Conservation (phyloP, 2,888 invertebrate species). For the Hymenopus coronatus region DNA sequence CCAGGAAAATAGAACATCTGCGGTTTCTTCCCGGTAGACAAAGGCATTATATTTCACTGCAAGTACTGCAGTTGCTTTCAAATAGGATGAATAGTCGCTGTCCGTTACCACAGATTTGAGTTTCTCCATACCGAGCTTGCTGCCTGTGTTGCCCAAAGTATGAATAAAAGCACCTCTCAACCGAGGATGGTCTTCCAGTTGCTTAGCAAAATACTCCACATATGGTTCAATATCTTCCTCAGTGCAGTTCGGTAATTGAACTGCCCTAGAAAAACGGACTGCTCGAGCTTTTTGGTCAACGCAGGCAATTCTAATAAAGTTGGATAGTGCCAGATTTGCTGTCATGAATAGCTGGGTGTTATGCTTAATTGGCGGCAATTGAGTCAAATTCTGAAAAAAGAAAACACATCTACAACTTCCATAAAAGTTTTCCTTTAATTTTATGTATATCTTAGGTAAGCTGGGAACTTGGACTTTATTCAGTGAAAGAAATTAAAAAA, state of each 20-base stretch:
- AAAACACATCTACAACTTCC: background rate
- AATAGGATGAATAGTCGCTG: conserved; percentile 25
- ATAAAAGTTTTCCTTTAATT: no score
- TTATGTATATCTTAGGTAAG: no score
- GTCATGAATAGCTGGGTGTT: conserved; percentile 36
- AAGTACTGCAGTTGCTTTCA: conserved; percentile 42
- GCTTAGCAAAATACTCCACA: conserved; percentile 35
- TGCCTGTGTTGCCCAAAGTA: conserved; percentile 44
- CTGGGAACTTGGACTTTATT: no score
- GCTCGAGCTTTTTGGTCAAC: conserved; percentile 36
- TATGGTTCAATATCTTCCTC: conserved; percentile 32
- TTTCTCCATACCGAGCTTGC: conserved; percentile 38
- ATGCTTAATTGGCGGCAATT: conserved; percentile 36
- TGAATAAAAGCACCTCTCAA: conserved; percentile 39
- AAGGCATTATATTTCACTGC: conserved; percentile 39
- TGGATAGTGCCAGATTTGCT: conserved; percentile 40
- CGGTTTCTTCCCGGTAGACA: conserved; percentile 16
- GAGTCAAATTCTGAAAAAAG: conserved; percentile 36
- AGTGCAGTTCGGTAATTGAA: conserved; percentile 38
- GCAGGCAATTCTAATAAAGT: conserved; percentile 42
- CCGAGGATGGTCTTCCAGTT: conserved; percentile 34
- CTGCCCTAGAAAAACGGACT: conserved; percentile 38
- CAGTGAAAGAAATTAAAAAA: no score
- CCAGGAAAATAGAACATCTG: conserved; percentile 31
- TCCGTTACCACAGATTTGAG: conserved; percentile 31